phyloP scores from a whole-genome alignment of 2,113 vertebrate genomes.

The Haemorhous mexicanus region DNA sequence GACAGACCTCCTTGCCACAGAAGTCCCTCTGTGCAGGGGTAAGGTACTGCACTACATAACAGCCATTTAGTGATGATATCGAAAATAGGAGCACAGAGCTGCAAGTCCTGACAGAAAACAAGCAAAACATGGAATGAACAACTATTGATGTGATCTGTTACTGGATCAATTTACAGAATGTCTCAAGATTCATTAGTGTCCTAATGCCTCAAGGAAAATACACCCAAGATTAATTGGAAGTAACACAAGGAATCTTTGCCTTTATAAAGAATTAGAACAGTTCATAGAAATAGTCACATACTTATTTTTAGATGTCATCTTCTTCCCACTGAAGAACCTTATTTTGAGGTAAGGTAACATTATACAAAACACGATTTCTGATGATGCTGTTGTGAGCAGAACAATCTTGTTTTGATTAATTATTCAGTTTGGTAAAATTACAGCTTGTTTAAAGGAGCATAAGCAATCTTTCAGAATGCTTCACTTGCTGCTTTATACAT shows the following conservation, averaged over 20 bases:
- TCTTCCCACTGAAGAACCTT: not conserved
- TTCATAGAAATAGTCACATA: not conserved
- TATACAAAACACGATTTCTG: not conserved
- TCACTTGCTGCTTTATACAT: slow-evolving; percentile 19
- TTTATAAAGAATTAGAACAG: not conserved
- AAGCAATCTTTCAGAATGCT: slow-evolving; percentile 38
- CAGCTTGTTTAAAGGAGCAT: slow-evolving; percentile 16
- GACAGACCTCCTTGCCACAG: not conserved
- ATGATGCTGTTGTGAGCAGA: not conserved
- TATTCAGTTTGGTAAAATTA: slow-evolving; percentile 47
- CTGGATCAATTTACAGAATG: not conserved
- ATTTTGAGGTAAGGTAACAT: not conserved
- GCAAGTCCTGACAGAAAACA: not conserved
- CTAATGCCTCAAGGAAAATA: not conserved
- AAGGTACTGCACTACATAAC: not conserved
- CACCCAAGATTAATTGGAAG: not conserved
- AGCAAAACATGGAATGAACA: not conserved
- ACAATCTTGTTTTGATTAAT: slow-evolving; percentile 39
- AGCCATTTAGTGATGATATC: not conserved
- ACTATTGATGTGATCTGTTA: not conserved
- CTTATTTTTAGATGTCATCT: not conserved
- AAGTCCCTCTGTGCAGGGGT: not conserved
- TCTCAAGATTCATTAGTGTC: not conserved
- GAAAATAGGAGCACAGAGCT: not conserved
- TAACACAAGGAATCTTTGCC: not conserved